These are phyloP conservation scores for Periplaneta americana DNA, from an alignment of 1,140 invertebrate genomes.

Conservation along the genomic window DNA sequence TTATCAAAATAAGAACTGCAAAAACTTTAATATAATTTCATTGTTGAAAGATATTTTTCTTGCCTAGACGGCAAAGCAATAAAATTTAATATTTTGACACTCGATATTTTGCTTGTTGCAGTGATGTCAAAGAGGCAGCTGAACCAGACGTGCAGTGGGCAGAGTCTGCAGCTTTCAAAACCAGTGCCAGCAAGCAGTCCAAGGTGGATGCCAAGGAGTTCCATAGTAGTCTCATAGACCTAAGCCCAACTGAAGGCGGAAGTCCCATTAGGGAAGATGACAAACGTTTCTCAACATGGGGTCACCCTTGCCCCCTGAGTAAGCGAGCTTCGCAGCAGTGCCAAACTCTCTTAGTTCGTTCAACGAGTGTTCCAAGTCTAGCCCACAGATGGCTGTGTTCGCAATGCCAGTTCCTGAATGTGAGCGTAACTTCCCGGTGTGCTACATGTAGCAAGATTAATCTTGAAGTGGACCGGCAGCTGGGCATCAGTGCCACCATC, in stretches of 20 bases:
- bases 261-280: constrained; percentile 3
- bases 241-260: neutral
- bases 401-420: constrained; percentile 31
- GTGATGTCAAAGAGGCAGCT: neutral
- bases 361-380: constrained; percentile 20
- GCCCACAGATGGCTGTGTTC: constrained; percentile 29
- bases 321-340: neutral
- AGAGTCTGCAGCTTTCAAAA: neutral
- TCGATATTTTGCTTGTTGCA: no score
- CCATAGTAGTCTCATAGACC: constrained; percentile 9
- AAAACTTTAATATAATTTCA: no score
- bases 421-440: constrained; percentile 24
- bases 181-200: neutral
- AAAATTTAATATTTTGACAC: no score
- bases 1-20: no score
- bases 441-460: constrained; percentile 21
- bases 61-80: no score
- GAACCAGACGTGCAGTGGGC: neutral
- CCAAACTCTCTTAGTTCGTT: constrained; percentile 13
- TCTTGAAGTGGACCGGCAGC: neutral
- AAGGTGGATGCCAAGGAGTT: neutral
- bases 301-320: neutral
- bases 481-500: neutral
- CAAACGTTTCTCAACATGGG: constrained; percentile 9
- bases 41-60: no score